Percentiles rank a stretch among this genome's conserved stretches.
phyloP scores from a whole-genome alignment of 2,113 vertebrate species.

The Rhinoderma darwinii region DNA sequence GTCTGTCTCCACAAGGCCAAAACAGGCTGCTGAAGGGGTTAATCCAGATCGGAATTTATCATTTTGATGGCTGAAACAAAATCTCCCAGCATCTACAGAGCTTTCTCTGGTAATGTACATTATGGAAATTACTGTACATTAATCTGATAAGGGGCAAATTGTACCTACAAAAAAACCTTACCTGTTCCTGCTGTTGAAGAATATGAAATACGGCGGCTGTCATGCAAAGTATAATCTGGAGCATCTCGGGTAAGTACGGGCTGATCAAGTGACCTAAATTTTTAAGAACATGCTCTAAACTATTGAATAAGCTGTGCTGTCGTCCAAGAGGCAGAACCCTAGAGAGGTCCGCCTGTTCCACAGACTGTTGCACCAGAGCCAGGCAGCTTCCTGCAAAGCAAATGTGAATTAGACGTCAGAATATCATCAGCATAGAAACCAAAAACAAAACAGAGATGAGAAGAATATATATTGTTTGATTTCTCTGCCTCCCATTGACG shows the following conservation, averaged over 20 bases:
- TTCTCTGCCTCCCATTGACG: no score
- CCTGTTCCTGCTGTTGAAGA: slow-evolving; percentile 87
- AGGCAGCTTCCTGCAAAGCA: slow-evolving; percentile 69
- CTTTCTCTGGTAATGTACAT: no score
- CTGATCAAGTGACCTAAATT: slow-evolving; percentile 90
- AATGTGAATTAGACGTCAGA: not conserved
- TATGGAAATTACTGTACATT: no score
- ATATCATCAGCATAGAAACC: not conserved
- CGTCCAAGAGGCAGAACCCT: slow-evolving; percentile 89
- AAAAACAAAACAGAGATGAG: no score
- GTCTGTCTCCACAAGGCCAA: no score
- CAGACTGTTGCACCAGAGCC: slow-evolving; percentile 80
- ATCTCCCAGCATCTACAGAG: no score
- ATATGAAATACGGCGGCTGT: slow-evolving; percentile 78
- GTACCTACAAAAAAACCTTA: slow-evolving; percentile 61
- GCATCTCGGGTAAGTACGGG: slow-evolving; percentile 84
- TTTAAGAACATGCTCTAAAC: slow-evolving; percentile 85
- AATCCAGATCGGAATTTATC: no score
- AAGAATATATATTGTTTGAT: no score
- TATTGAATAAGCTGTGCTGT: slow-evolving; percentile 89
- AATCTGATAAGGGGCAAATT: no score
- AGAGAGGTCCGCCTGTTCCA: slow-evolving; percentile 75
- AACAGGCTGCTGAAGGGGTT: no score
- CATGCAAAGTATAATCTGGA: slow-evolving; percentile 92
- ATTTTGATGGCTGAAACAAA: no score